phyloP scores from a whole-genome alignment of 2,797 vertebrate genomes.

The Alosa sapidissima region DNA sequence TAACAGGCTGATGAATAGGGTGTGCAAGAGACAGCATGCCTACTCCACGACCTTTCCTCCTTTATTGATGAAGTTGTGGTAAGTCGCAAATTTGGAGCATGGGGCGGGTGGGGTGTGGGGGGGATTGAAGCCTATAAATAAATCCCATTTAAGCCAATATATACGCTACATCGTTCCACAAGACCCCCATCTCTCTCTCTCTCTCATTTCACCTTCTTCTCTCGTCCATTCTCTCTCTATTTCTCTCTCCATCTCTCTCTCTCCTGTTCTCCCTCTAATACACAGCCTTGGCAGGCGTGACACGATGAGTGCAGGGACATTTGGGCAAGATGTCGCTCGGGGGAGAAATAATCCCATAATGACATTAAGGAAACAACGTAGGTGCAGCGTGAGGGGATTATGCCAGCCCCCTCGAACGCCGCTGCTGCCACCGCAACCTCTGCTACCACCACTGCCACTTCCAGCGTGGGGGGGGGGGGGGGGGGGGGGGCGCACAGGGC shows the following conservation, averaged over 20 bases:
- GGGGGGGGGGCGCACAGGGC: neutral
- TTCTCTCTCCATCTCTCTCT: no score
- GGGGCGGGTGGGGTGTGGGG: constrained; percentile 44
- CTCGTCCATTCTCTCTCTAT: constrained; percentile 12
- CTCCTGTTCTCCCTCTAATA: neutral
- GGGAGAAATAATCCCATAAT: constrained; percentile 75
- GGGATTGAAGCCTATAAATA: constrained; percentile 57
- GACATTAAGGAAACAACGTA: constrained; percentile 74
- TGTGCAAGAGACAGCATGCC: neutral
- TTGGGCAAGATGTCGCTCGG: constrained; percentile 67
- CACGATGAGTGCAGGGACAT: constrained; percentile 21
- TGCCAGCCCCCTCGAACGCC: constrained; percentile 35
- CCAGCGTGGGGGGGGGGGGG: constrained; percentile 15
- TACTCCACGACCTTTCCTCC: neutral
- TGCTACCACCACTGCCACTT: constrained; percentile 3
- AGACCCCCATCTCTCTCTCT: constrained; percentile 29
- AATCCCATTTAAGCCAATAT: constrained; percentile 48
- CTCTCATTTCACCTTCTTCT: neutral
- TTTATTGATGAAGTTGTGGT: constrained; percentile 19
- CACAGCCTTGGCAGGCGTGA: neutral
- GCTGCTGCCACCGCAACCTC: constrained; percentile 29
- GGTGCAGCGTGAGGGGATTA: constrained; percentile 70
- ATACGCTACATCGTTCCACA: constrained; percentile 50
- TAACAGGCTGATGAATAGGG: neutral
- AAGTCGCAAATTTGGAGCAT: constrained; percentile 48